Evolutionary conservation across 1,140 invertebrate genomes (phyloP).

Genomic region (Drosophila oshimai): DNA sequence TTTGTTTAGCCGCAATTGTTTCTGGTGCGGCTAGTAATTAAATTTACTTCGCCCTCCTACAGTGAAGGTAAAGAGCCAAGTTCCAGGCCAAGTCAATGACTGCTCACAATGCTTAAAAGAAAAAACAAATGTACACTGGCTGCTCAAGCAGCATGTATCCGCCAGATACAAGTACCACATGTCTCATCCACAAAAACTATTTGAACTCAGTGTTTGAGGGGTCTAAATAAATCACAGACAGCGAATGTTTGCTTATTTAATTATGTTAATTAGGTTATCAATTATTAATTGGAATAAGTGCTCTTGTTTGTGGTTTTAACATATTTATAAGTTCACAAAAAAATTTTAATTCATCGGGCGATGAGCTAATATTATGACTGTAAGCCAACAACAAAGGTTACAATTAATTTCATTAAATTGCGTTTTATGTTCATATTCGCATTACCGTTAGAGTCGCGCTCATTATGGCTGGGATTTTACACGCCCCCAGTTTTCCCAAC

Average conservation of each 20-base stretch:
- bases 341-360: neutral
- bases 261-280: constrained; percentile 25
- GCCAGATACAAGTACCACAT: neutral
- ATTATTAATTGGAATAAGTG: constrained; percentile 16
- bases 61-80: constrained; percentile 19
- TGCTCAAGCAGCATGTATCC: neutral
- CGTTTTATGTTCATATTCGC: constrained; percentile 1
- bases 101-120: constrained; percentile 5
- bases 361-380: neutral
- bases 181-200: neutral
- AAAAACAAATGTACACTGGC: neutral
- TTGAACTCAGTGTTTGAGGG: constrained; percentile 1
- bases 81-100: constrained; percentile 27
- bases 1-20: constrained; percentile 7
- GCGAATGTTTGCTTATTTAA: constrained; percentile 12
- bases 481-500: constrained; percentile 15
- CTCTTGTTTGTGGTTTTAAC: constrained; percentile 15
- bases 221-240: constrained; percentile 14
- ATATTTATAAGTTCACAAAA: constrained; percentile 2
- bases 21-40: constrained; percentile 24
- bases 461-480: constrained; percentile 9
- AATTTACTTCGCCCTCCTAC: constrained; percentile 31
- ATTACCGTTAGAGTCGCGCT: constrained; percentile 12
- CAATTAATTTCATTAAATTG: constrained; percentile 25
- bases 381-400: neutral